Conservation (phyloP, 37 sponge, comb jelly and placozoan genomes). For the Geodia barretti region DNA sequence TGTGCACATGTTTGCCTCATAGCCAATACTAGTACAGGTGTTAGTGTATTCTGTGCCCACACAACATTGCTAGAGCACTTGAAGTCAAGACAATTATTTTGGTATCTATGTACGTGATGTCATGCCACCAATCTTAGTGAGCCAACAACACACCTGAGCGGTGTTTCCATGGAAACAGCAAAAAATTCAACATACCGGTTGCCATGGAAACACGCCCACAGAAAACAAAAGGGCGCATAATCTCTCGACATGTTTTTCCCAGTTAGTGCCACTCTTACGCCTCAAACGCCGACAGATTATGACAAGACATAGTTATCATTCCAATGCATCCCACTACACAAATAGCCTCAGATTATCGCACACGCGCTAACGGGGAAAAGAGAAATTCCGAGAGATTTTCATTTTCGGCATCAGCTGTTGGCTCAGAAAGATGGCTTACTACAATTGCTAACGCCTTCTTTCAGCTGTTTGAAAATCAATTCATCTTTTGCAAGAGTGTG, state of each 20-base stretch:
- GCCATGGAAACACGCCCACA: neutral
- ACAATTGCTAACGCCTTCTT: neutral
- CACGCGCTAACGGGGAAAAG: too few relatives aligned
- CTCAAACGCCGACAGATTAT: neutral
- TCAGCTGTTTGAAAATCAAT: neutral
- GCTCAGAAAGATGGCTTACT: constrained; percentile 14
- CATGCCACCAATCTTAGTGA: constrained; percentile 24
- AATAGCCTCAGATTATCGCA: too few relatives aligned
- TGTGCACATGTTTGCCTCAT: too few relatives aligned
- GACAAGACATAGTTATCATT: neutral
- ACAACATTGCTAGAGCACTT: too few relatives aligned
- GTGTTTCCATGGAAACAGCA: neutral
- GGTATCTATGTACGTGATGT: too few relatives aligned
- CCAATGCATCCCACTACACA: constrained; percentile 7
- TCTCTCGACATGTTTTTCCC: constrained; percentile 2
- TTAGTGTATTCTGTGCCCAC: too few relatives aligned
- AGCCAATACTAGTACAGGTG: too few relatives aligned
- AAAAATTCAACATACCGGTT: neutral
- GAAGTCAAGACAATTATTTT: too few relatives aligned
- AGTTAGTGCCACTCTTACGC: neutral
- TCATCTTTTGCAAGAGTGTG: neutral
- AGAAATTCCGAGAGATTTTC: too few relatives aligned
- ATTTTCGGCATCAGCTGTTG: too few relatives aligned
- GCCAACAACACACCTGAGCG: constrained; percentile 14
- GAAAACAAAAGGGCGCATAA: neutral